A percentile compares a stretch with the other conserved stretches of the same genome.
These are phyloP conservation scores for Botia kubotai DNA, from an alignment of 2,797 vertebrate species.

Conservation along the genomic window DNA sequence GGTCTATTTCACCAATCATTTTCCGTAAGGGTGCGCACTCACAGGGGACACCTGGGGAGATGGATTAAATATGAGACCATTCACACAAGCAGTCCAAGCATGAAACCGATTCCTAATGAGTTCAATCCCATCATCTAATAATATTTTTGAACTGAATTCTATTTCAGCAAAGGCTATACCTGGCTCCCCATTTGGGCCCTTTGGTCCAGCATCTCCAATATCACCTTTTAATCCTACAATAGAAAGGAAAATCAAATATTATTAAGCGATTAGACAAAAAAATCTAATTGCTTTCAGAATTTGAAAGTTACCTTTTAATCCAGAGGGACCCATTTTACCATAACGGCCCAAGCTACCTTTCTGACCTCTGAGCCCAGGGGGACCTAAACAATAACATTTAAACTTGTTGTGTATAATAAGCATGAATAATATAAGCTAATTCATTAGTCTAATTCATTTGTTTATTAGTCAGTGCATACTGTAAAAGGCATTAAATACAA, in stretches of 20 bases:
- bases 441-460: neutral
- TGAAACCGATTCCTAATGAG: conserved; percentile 28
- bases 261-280: conserved; percentile 22
- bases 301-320: conserved; percentile 87
- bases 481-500: neutral
- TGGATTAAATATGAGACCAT: conserved; percentile 15
- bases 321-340: conserved; percentile 93
- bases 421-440: neutral
- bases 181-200: conserved; percentile 90
- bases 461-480: conserved; percentile 1
- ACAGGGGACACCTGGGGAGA: conserved; percentile 86
- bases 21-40: conserved; percentile 93
- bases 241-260: neutral
- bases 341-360: conserved; percentile 92
- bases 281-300: conserved; percentile 8
- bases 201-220: conserved; percentile 88
- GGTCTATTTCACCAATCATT: conserved; percentile 97
- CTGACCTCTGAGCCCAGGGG: conserved; percentile 88
- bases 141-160: neutral
- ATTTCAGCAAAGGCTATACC: conserved; percentile 74
- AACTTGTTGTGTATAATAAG: neutral
- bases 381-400: conserved; percentile 72
- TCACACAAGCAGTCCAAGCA: conserved; percentile 11
- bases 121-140: conserved; percentile 35
- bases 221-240: conserved; percentile 90